A percentile compares a stretch with the other conserved stretches of the same genome.
Evolutionary conservation across 2,113 vertebrate species (phyloP).

Genomic region (Trematomus loennbergii): DNA sequence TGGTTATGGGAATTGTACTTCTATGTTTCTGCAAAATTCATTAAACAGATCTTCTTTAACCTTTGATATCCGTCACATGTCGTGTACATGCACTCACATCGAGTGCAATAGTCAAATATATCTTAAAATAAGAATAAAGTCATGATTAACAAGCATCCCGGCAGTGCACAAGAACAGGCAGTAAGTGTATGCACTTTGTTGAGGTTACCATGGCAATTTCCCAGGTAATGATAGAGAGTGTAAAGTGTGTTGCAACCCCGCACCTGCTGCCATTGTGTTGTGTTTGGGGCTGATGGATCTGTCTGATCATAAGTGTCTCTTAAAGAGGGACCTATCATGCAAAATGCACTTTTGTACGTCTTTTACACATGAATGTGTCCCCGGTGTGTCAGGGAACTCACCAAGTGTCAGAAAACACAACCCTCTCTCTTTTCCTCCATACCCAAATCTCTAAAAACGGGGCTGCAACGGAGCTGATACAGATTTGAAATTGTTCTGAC

Average conservation of each 20-base stretch:
- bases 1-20: not conserved
- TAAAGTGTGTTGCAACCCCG: not conserved
- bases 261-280: constrained; percentile 47
- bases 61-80: not conserved
- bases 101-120: not conserved
- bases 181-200: constrained; percentile 59
- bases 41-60: not conserved
- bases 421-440: too few species aligned
- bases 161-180: constrained; percentile 41
- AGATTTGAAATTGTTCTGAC: too few species aligned
- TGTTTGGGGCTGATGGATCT: constrained; percentile 30
- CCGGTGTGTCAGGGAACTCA: too few species aligned
- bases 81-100: not conserved
- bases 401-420: too few species aligned
- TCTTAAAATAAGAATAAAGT: not conserved
- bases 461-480: too few species aligned
- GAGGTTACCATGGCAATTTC: constrained; percentile 64
- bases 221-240: constrained; percentile 25
- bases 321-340: too few species aligned
- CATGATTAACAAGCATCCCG: constrained; percentile 10
- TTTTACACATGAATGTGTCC: too few species aligned
- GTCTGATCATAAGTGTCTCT: constrained; percentile 58
- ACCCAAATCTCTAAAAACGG: too few species aligned
- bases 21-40: not conserved
- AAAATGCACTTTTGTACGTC: too few species aligned